Evolutionary conservation across 2,888 invertebrate genomes (phyloP), one percentile per base, ranked within the genome.

Genomic region (Hedya salicella): DNA sequence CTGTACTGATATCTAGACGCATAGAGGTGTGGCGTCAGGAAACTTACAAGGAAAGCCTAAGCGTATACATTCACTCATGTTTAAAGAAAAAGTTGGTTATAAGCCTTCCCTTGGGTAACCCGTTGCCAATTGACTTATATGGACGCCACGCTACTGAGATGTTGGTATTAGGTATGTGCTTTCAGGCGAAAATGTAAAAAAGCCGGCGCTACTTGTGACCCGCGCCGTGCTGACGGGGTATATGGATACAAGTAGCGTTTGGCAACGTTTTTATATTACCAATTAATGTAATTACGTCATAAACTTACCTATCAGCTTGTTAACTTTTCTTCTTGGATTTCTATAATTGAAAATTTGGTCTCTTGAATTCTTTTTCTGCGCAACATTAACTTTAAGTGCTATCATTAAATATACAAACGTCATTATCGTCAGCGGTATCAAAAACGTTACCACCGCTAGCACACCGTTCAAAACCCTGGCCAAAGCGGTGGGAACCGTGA

Each of bases 261-360:
- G n/a, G n/a, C n/a, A n/a, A n/a, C n/a, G n/a, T n/a, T n/a, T n/a
- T 36, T 1, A 36, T 2, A 36, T 36, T 9, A 36, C 6, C 9
- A 9, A 36, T 36, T 11, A 36, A 25, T 6, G 32, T 19, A 3
- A 19, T n/a, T n/a, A n/a, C n/a, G n/a, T n/a, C n/a, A n/a, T n/a
- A n/a, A 2, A 68, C 76, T 73, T 72, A 78, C 80, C 71, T 62
- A 76, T 77, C 14, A 79, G 69, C 62, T 78, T 78, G 59, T 78
- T 80, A 1, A 80, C 72, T 70, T 74, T 78, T 46, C 70, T 75
- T 39, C 74, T 74, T 48, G 74, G 75, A 21, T 70, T 72, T 8
- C 59, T 69, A 64, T 76, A 73, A n/a, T 76, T 77, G 13, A 75
- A 72, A 3, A 75, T 71, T 2, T 71, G 70, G 16, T 71, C 71